Evolutionary conservation across 2,888 invertebrate species (phyloP).

Genomic region (Bursaphelenchus okinawaensis): DNA sequence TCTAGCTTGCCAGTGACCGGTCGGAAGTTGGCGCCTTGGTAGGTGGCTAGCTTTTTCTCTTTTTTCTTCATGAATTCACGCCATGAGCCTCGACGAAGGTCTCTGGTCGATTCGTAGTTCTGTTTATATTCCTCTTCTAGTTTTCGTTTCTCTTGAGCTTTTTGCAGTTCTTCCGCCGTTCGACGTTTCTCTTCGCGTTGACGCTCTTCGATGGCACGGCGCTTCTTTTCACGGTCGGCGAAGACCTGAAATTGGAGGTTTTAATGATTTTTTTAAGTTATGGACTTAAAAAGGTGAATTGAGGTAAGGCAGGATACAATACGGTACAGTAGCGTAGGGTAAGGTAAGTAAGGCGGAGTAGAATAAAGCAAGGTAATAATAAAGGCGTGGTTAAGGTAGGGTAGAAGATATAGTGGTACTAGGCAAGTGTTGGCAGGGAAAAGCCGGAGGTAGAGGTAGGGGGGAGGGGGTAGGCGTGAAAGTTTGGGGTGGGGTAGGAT

Average conservation of each 20-base stretch:
- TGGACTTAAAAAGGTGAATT: too few relatives aligned
- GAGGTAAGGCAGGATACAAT: too few relatives aligned
- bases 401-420: too few relatives aligned
- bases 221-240: constrained; percentile 84
- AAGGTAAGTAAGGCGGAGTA: too few relatives aligned
- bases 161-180: constrained; percentile 85
- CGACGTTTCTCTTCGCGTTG: constrained; percentile 60
- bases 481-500: too few relatives aligned
- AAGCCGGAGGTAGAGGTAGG: too few relatives aligned
- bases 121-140: constrained; percentile 94
- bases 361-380: too few relatives aligned
- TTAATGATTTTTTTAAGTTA: too few relatives aligned
- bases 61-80: constrained; percentile 50
- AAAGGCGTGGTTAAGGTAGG: too few relatives aligned
- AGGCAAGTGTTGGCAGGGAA: too few relatives aligned
- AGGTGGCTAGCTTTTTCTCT: constrained; percentile 45
- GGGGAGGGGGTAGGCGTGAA: too few relatives aligned
- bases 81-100: constrained; percentile 55
- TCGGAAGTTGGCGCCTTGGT: constrained; percentile 51
- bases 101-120: constrained; percentile 80
- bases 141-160: constrained; percentile 81
- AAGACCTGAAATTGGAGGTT: constrained; percentile 72
- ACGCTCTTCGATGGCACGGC: constrained; percentile 76
- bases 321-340: too few relatives aligned
- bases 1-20: constrained; percentile 49